Evolutionary conservation across 2,888 invertebrate genomes (phyloP).

Genomic region (Cataglyphis livida): DNA sequence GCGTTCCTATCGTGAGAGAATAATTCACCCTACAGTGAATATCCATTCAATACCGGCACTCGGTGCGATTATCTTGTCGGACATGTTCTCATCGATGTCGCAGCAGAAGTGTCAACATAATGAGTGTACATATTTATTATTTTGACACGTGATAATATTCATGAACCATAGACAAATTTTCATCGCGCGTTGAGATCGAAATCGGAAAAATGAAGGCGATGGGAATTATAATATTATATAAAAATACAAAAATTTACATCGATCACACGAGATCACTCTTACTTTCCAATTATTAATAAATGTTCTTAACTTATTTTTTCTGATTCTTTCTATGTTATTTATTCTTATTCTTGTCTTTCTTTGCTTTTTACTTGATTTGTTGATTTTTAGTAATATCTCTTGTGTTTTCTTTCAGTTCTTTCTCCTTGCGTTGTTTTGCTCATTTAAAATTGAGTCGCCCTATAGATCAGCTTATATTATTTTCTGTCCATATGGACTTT

Average conservation of each 20-base stretch:
- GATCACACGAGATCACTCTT: too few relatives aligned
- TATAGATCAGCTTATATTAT: too few relatives aligned
- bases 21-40: conserved; percentile 53
- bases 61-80: conserved; percentile 36
- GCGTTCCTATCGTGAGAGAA: conserved; percentile 57
- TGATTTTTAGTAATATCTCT: too few relatives aligned
- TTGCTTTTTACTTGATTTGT: too few relatives aligned
- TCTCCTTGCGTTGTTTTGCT: too few relatives aligned
- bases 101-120: not conserved
- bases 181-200: not conserved
- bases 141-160: not conserved
- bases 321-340: too few relatives aligned
- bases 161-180: not conserved
- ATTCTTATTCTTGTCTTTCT: too few relatives aligned
- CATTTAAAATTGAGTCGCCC: too few relatives aligned
- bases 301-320: too few relatives aligned
- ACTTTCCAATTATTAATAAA: too few relatives aligned
- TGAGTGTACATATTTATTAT: conserved; percentile 18
- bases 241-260: not conserved
- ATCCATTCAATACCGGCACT: conserved; percentile 50
- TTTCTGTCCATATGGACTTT: too few relatives aligned
- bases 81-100: conserved; percentile 29
- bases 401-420: too few relatives aligned
- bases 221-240: not conserved
- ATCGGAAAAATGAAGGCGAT: not conserved